Evolutionary conservation across 2,113 vertebrate genomes (phyloP).

Genomic region (Aldabrachelys gigantea): DNA sequence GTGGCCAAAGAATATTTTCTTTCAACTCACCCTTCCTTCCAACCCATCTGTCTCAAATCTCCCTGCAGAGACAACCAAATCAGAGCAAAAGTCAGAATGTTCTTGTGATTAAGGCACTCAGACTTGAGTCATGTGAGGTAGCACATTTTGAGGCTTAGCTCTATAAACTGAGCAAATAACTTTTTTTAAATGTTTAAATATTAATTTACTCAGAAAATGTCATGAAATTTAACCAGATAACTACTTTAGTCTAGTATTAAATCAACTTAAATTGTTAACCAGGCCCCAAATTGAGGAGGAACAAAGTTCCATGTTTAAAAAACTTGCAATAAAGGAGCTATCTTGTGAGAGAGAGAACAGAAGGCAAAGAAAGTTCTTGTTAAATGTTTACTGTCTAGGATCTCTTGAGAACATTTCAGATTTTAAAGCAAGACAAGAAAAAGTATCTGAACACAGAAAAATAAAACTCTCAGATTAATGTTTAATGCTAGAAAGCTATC

Average conservation of each 20-base stretch:
- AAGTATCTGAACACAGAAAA: neutral
- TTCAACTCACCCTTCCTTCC: neutral
- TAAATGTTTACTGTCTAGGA: neutral
- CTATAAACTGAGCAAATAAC: neutral
- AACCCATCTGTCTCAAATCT: neutral
- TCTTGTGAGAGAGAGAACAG: neutral
- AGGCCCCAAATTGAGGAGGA: neutral
- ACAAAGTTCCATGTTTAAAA: neutral
- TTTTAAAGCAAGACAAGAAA: neutral
- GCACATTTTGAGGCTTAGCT: neutral
- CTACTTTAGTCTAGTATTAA: neutral
- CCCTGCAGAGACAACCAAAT: neutral
- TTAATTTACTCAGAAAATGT: neutral
- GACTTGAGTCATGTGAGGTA: neutral
- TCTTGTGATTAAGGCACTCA: neutral
- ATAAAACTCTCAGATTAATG: neutral
- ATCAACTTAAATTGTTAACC: neutral
- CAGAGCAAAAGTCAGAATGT: neutral
- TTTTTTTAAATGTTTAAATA: neutral
- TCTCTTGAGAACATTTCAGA: constrained; percentile 30
- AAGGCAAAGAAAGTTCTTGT: neutral
- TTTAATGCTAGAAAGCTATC: neutral
- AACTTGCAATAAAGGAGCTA: neutral
- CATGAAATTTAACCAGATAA: neutral
- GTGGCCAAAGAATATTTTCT: neutral